Conservation (phyloP, 2,888 invertebrate genomes). For the Vannuccia rotundouncinata region DNA sequence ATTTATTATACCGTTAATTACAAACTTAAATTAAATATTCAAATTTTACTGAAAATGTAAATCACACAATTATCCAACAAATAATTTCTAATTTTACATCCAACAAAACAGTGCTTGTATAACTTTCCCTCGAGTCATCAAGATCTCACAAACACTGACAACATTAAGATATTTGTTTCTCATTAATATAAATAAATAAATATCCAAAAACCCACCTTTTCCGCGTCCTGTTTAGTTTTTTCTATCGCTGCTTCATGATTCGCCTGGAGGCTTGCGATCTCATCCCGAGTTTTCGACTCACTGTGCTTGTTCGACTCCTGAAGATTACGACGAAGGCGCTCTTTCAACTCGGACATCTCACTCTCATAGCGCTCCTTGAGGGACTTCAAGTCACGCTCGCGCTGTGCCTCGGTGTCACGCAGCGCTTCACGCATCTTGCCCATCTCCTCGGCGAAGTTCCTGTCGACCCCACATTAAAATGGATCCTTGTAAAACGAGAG, state of each 20-base stretch:
- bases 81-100: too few relatives aligned
- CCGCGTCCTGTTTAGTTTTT: not conserved
- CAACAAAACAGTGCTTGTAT: too few relatives aligned
- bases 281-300: slow-evolving; percentile 24
- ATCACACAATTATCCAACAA: too few relatives aligned
- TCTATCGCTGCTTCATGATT: not conserved
- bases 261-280: not conserved
- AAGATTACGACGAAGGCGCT: too few relatives aligned
- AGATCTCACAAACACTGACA: too few relatives aligned
- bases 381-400: slow-evolving; percentile 44
- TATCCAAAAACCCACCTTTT: not conserved
- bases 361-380: slow-evolving; percentile 42
- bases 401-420: slow-evolving; percentile 43
- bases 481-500: too few relatives aligned
- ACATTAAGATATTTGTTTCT: slow-evolving; percentile 4
- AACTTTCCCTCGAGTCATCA: too few relatives aligned
- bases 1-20: too few relatives aligned
- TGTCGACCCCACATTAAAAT: too few relatives aligned
- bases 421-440: slow-evolving; percentile 43
- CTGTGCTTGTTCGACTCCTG: slow-evolving; percentile 6
- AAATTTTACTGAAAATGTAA: too few relatives aligned
- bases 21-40: too few relatives aligned
- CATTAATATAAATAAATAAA: too few relatives aligned
- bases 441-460: slow-evolving; percentile 43
- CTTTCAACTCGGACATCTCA: slow-evolving; percentile 42